These are phyloP conservation scores for Pseudopipra pipra DNA, from an alignment of 2,113 vertebrate species.

Conservation along the genomic window DNA sequence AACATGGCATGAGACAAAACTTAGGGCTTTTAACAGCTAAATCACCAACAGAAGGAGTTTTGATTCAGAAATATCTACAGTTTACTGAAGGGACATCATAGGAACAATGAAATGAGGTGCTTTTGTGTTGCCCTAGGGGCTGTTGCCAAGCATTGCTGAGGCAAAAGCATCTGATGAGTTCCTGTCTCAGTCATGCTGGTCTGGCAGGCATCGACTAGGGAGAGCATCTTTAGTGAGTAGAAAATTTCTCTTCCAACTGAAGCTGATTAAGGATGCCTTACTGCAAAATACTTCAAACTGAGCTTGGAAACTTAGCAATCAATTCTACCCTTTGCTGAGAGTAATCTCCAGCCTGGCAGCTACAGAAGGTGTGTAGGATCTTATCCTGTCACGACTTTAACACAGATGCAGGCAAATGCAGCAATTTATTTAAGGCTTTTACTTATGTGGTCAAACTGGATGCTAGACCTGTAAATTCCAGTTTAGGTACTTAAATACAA, in stretches of 20 bases:
- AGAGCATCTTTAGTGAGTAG: not conserved
- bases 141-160: not conserved
- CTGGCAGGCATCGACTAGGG: fast-evolving
- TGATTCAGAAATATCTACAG: not conserved
- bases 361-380: not conserved
- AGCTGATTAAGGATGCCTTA: not conserved
- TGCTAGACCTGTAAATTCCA: not conserved
- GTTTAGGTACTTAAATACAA: not conserved
- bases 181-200: not conserved
- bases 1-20: not conserved
- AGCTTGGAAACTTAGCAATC: not conserved
- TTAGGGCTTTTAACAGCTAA: not conserved
- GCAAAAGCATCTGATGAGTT: fast-evolving
- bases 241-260: not conserved
- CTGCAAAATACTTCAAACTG: not conserved
- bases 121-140: not conserved
- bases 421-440: not conserved
- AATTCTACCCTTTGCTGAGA: not conserved
- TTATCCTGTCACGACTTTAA: not conserved
- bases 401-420: not conserved
- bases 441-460: not conserved
- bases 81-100: not conserved
- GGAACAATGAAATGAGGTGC: not conserved
- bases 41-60: not conserved
- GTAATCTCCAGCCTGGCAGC: not conserved